Base-by-base conservation (phyloP, 2,113 vertebrate genomes). In the Cnemophilus loriae region DNA sequence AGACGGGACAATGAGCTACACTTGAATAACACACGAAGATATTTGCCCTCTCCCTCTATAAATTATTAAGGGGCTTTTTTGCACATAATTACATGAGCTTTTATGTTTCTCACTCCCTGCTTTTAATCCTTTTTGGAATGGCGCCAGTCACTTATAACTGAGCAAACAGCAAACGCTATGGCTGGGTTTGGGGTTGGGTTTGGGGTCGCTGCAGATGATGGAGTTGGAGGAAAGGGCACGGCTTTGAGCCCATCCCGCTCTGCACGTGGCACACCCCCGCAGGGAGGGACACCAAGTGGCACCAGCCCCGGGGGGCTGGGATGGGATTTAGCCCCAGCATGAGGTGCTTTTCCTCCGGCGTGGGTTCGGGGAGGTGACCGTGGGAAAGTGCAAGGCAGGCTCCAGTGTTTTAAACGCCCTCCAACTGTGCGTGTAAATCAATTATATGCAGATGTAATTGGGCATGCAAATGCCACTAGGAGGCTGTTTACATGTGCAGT, bases 21-120 rank as follows among this genome's bases (percentile, higher is more conserved):
- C 96, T 97, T 69, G 37, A 96, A 93, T 96, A 97, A 95, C 96
- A 95, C 97, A 94, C 13, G 5, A 84, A 47, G 87, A 96, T 97
- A 97, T 97, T 98, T 97, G 96, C 96, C 97, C 96, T 97, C 95
- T 97, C 96, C 94, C 83, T 95, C 97, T 96, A 97, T 97, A 97
- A 97, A 95, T 98, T 97, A 97, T 97, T 96, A 97, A 97, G 89
- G 95, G 80, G 0, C 63, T 94, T 97, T 61, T 98, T 96, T 96
- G 96, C 93, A 96, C 89, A 20, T 98, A 98, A 98, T 98, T 97
- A 98, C 96, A 97, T 39, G 9, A 44, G 41, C 94, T 50, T 86
- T 98, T 97, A 97, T 93, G 91, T 91, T 97, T 97, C 87, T 59
- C 80, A 95, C 97, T 95, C 96, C 94, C 95, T 89, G 96, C 90